A percentile compares a stretch with the other conserved stretches of the same genome.
These are phyloP conservation scores for Oreotrochilus melanogaster DNA, from an alignment of 2,113 vertebrate genomes.

Conservation along the genomic window DNA sequence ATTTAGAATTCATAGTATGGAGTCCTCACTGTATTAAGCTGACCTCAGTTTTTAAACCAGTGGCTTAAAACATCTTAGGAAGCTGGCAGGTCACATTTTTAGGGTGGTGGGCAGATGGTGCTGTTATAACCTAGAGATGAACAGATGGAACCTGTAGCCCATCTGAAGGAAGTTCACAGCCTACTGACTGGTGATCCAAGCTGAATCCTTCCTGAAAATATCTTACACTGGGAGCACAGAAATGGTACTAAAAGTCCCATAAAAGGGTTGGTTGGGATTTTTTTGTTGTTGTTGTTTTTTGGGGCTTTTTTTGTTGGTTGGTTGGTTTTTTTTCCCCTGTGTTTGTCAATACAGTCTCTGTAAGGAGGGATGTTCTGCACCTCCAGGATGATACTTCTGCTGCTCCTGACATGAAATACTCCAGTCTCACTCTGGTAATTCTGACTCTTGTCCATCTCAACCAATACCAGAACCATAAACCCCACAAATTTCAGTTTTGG, in stretches of 20 bases:
- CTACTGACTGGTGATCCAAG: neutral
- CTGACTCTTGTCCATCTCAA: neutral
- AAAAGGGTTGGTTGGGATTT: neutral
- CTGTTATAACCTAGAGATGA: neutral
- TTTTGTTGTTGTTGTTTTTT: too few species aligned
- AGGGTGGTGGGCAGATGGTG: neutral
- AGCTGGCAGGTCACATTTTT: neutral
- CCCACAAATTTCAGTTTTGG: fast-evolving
- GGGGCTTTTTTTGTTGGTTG: neutral
- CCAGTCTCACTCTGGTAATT: fast-evolving
- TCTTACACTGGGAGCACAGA: fast-evolving
- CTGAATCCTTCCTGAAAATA: fast-evolving
- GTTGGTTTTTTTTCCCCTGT: neutral
- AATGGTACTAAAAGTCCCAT: fast-evolving
- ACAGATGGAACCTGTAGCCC: neutral
- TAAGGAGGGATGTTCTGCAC: neutral
- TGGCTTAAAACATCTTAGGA: neutral
- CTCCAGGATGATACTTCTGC: fast-evolving
- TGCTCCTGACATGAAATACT: neutral
- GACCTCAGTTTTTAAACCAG: neutral
- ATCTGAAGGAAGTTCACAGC: neutral
- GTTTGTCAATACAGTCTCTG: neutral
- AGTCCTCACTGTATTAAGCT: neutral
- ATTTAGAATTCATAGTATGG: neutral
- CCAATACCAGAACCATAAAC: neutral